Evolutionary conservation across 2,797 vertebrate species (phyloP), one percentile per base, ranked within the genome.

Genomic region (Danio kyathit): DNA sequence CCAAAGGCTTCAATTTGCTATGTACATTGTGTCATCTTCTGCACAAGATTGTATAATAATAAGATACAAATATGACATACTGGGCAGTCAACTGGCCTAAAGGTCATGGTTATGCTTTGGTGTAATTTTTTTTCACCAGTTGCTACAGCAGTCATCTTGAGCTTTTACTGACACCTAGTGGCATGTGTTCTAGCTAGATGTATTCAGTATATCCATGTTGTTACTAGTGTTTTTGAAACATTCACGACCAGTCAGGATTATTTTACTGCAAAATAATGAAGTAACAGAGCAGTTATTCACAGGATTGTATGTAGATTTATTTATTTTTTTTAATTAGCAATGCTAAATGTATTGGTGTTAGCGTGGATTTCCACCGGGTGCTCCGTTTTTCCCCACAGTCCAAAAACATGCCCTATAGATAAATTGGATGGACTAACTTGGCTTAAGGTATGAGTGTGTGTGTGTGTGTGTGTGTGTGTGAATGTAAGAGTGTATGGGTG

Each of bases 1-100:
- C 79, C 60, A 82, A 48, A 80, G 67, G 76, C 67, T 69, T 76
- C 29, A 70, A 71, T 72, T 81, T 76, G 60, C 49, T 21, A 49
- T 57, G 65, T 79, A 76, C 11, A 41, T 38, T 79, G 64, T 70
- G 66, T 80, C 17, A 19, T 71, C 38, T 76, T 76, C 49, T 70
- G 48, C 66, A 10, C 14, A 70, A 44, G 17, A 48, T 11, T 21
- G 5, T 64, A 49, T 21, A 41, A 41, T 43, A 21, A 7, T 21
- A 73, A n/a, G n/a, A n/a, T n/a, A n/a, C n/a, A n/a, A n/a, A n/a
- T n/a, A n/a, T 49, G 56, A 49, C 72, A 59, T 61, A 40, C 14
- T 5, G 3, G 5, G 46, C 1, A 1, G 57, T 74, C 72, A 48
- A 10, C 29, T 7, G 44, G 19, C 44, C 74, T 38, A 13, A 74